A percentile compares a stretch with the other conserved stretches of the same genome.
phyloP scores from a whole-genome alignment of 2,797 vertebrate species.

The Onychomys arenicola region DNA sequence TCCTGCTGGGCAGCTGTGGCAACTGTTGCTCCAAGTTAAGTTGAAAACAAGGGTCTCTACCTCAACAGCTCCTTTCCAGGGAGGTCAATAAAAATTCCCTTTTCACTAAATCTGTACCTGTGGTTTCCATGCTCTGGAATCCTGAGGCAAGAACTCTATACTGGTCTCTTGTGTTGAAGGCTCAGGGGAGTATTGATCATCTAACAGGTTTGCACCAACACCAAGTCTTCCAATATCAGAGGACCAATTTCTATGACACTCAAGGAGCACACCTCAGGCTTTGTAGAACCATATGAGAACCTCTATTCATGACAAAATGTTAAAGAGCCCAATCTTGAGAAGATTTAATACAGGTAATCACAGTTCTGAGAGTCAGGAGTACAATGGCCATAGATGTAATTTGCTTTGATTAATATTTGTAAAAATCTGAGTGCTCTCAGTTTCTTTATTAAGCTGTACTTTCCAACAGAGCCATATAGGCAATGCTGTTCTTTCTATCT shows the following conservation, averaged over 20 bases:
- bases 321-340: not conserved
- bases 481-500: not conserved
- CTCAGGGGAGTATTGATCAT: not conserved
- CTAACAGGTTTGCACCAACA: not conserved
- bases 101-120: not conserved
- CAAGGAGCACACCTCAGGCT: not conserved
- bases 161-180: not conserved
- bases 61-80: rapidly evolving
- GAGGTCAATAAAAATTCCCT: not conserved
- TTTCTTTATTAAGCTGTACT: not conserved
- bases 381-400: not conserved
- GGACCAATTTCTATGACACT: not conserved
- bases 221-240: not conserved
- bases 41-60: not conserved
- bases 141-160: not conserved
- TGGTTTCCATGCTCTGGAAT: not conserved
- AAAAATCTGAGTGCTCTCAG: not conserved
- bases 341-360: not conserved
- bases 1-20: not conserved
- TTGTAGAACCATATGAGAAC: not conserved
- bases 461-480: not conserved
- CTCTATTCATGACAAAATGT: not conserved
- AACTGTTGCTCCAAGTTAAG: not conserved
- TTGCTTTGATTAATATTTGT: not conserved
- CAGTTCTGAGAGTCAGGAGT: not conserved